phyloP scores from a whole-genome alignment of 2,888 invertebrate species.

The Eristalinus sepulchralis region DNA sequence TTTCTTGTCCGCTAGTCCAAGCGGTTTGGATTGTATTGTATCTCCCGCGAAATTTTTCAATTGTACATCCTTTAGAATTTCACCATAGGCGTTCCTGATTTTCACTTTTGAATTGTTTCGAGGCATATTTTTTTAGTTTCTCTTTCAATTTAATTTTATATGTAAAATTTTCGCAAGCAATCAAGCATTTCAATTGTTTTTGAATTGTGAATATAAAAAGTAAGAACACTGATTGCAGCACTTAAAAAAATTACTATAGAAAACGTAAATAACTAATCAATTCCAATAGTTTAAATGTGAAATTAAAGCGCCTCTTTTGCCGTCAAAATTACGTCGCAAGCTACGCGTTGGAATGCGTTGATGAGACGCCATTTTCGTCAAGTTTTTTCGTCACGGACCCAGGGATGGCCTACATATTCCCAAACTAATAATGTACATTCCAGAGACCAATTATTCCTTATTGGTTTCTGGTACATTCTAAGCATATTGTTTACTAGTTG shows the following conservation, averaged over 20 bases:
- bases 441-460: too few relatives aligned
- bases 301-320: not conserved
- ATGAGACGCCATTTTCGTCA: not conserved
- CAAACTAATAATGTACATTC: not conserved
- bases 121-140: conserved; percentile 21
- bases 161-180: not conserved
- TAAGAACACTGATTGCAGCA: not conserved
- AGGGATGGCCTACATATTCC: not conserved
- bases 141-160: conserved; percentile 1
- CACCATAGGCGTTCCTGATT: not conserved
- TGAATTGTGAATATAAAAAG: not conserved
- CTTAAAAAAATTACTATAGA: not conserved
- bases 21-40: not conserved
- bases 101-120: not conserved
- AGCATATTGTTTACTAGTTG: too few relatives aligned
- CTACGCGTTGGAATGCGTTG: conserved; percentile 10
- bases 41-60: not conserved
- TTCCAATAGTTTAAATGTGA: not conserved
- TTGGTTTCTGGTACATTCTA: too few relatives aligned
- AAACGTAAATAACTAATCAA: not conserved
- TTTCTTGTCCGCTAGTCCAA: too few relatives aligned
- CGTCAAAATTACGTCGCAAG: not conserved
- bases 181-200: not conserved
- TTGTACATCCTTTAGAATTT: conserved; percentile 11
- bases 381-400: not conserved